Evolutionary conservation across 2,113 vertebrate genomes (phyloP).

Genomic region (Delphinapterus leucas): DNA sequence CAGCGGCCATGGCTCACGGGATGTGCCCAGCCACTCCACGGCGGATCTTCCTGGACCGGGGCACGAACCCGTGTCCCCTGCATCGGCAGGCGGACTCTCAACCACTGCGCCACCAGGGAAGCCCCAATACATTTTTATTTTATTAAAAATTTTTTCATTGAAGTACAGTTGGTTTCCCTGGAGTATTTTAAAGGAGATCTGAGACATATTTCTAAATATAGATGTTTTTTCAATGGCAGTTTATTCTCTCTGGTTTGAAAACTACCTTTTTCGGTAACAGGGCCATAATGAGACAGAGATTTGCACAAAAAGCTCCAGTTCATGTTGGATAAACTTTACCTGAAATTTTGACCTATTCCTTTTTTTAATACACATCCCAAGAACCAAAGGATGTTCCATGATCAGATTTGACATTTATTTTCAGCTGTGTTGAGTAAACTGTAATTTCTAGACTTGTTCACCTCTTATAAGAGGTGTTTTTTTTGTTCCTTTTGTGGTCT

Average conservation of each 20-base stretch:
- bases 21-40: too few species aligned
- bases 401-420: background rate
- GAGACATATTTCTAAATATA: background rate
- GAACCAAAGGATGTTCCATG: background rate
- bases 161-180: background rate
- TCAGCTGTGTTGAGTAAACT: background rate
- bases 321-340: background rate
- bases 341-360: background rate
- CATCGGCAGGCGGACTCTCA: too few species aligned
- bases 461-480: background rate
- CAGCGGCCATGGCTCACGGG: too few species aligned
- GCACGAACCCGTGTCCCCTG: too few species aligned
- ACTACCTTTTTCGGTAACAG: background rate
- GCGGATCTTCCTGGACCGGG: too few species aligned
- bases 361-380: background rate
- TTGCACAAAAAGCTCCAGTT: background rate
- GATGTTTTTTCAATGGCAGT: background rate
- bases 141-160: too few species aligned
- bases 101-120: too few species aligned
- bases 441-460: background rate
- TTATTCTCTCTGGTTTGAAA: background rate
- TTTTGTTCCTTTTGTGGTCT: background rate
- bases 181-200: background rate
- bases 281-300: background rate
- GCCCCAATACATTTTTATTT: too few species aligned